A percentile compares a stretch with the other conserved stretches of the same genome.
Conservation (phyloP, 2,113 vertebrate species). For the Myodes glareolus region DNA sequence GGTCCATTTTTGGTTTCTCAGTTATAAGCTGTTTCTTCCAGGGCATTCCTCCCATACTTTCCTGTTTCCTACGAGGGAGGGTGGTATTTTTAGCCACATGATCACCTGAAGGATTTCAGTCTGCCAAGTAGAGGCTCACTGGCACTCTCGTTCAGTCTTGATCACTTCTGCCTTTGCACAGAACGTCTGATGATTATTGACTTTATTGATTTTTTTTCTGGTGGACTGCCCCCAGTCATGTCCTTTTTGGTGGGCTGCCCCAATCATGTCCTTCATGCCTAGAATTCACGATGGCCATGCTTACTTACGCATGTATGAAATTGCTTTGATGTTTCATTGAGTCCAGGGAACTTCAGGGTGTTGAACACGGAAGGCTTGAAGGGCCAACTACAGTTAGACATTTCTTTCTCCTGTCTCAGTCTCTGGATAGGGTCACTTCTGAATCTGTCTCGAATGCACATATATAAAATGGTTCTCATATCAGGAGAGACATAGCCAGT, state of each 20-base stretch:
- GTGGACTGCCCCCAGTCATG: too few species aligned
- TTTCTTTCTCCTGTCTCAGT: neutral
- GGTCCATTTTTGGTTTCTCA: neutral
- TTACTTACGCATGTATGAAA: neutral
- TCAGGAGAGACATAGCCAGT: neutral
- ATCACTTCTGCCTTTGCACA: neutral
- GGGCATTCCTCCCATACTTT: neutral
- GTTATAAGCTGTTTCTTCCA: neutral
- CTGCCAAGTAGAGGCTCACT: neutral
- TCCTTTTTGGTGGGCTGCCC: too few species aligned
- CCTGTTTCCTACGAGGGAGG: neutral
- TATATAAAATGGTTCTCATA: neutral
- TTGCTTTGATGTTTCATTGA: neutral
- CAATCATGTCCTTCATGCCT: too few species aligned
- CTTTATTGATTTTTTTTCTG: neutral
- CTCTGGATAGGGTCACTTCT: neutral
- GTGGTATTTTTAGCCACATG: neutral
- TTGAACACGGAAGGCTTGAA: neutral
- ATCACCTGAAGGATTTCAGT: neutral
- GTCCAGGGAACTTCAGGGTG: neutral
- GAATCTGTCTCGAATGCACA: slow-evolving; percentile 25
- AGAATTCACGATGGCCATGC: too few species aligned
- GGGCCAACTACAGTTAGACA: neutral
- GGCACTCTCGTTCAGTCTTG: neutral
- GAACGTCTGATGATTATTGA: neutral